Percentiles rank a stretch among this genome's conserved stretches.
phyloP scores from a whole-genome alignment of 2,113 vertebrate genomes.

The Oenanthe melanoleuca region DNA sequence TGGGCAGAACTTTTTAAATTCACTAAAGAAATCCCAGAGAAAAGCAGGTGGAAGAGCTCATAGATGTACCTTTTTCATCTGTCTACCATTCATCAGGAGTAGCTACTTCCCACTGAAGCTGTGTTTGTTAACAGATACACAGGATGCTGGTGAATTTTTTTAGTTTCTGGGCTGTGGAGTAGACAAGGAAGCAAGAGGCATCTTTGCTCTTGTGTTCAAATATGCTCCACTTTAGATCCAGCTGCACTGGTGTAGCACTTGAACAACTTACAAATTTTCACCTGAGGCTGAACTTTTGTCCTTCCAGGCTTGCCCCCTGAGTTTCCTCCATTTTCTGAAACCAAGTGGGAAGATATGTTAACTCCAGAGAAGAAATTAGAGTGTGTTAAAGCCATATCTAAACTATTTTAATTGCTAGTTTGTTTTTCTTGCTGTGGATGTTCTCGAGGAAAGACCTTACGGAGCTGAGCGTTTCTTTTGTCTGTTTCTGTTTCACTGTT shows the following conservation, averaged over 20 bases:
- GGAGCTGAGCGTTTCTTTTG: neutral
- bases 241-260: rapidly evolving
- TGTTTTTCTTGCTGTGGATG: neutral
- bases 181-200: neutral
- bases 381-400: neutral
- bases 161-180: neutral
- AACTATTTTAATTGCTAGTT: neutral
- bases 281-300: neutral
- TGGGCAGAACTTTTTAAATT: neutral
- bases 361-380: neutral
- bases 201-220: neutral
- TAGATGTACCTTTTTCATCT: neutral
- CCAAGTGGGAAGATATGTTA: neutral
- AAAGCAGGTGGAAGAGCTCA: neutral
- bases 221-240: neutral
- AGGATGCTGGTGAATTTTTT: neutral
- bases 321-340: neutral
- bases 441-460: neutral
- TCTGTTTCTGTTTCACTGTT: neutral
- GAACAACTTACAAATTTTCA: neutral
- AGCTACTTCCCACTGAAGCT: neutral
- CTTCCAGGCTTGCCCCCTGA: neutral
- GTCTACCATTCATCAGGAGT: neutral
- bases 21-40: neutral
- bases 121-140: neutral